Conservation (phyloP, 2,797 vertebrate genomes). For the Botia kubotai region DNA sequence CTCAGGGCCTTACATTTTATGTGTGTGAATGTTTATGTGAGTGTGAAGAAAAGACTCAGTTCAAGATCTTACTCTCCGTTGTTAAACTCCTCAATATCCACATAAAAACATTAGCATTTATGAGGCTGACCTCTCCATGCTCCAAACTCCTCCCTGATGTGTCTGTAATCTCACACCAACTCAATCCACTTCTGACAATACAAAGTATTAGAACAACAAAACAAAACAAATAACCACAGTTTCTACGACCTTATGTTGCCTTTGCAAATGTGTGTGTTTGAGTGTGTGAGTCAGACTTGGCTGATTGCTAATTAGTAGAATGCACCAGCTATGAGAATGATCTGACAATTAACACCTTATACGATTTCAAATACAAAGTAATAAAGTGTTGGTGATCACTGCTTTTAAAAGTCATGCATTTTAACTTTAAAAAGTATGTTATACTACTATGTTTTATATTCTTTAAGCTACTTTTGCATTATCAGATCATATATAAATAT, state of each 20-base stretch:
- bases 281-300: background rate
- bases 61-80: constrained; percentile 31
- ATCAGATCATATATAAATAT: background rate
- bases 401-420: background rate
- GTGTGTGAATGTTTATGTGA: background rate
- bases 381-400: background rate
- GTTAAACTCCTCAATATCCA: constrained; percentile 40
- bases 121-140: constrained; percentile 4
- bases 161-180: background rate
- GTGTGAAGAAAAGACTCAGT: constrained; percentile 33
- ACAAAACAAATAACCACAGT: background rate
- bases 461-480: background rate
- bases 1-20: constrained; percentile 41
- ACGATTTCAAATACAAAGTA: background rate
- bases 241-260: background rate
- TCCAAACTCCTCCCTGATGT: background rate
- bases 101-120: constrained; percentile 41
- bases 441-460: background rate
- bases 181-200: background rate
- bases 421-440: no score
- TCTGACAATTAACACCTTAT: background rate
- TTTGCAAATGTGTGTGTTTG: background rate
- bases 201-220: background rate
- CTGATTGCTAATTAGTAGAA: background rate
- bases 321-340: background rate